Percentiles rank a stretch among this genome's conserved stretches.
Conservation (phyloP, 2,888 invertebrate genomes). For the Aphidius colemani region DNA sequence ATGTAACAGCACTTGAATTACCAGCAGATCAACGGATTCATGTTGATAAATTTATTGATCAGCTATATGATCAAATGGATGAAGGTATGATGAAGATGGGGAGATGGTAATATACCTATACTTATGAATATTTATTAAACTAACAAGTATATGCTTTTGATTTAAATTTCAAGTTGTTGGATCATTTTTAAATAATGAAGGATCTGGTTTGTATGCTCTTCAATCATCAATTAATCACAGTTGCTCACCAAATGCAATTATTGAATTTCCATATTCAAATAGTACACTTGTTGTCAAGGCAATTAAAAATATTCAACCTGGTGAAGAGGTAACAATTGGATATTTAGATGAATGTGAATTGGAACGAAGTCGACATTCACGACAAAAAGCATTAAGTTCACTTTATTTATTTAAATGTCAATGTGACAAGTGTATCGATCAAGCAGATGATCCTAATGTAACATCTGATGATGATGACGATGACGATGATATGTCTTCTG, state of each 20-base stretch:
- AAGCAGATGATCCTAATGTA: constrained; percentile 76
- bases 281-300: constrained; percentile 77
- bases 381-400: constrained; percentile 79
- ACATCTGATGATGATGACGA: constrained; percentile 80
- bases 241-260: constrained; percentile 86
- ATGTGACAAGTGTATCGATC: constrained; percentile 77
- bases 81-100: constrained; percentile 65
- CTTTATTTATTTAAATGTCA: constrained; percentile 83
- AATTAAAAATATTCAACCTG: constrained; percentile 71
- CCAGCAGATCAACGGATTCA: constrained; percentile 70
- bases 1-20: constrained; percentile 71
- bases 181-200: constrained; percentile 88
- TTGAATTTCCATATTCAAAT: constrained; percentile 83
- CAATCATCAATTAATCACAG: constrained; percentile 94
- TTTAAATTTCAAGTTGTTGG: constrained; percentile 66
- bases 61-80: constrained; percentile 81
- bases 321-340: constrained; percentile 88
- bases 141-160: constrained; percentile 1
- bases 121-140: constrained; percentile 16
- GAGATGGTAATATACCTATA: constrained; percentile 9
- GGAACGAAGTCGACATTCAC: constrained; percentile 80
- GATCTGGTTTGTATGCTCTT: constrained; percentile 83
- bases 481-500: not conserved
- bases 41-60: constrained; percentile 78
- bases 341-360: constrained; percentile 87